Evolutionary conservation across 2,888 invertebrate species (phyloP).

Genomic region (Aspidapion aeneum): DNA sequence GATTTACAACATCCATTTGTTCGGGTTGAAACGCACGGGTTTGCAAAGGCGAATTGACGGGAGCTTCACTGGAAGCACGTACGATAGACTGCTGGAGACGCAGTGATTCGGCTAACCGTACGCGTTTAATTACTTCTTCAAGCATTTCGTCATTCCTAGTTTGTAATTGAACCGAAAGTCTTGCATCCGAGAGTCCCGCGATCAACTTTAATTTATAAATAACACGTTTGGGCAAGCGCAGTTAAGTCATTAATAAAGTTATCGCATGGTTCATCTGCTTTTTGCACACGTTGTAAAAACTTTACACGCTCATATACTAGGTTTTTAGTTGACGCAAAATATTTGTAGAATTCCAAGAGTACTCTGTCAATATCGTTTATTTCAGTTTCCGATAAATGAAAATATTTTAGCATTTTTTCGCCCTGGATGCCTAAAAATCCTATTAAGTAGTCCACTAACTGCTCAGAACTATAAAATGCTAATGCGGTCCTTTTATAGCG

Average conservation of each 20-base stretch:
- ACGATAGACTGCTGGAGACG: neutral
- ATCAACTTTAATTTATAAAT: neutral
- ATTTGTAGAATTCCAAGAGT: neutral
- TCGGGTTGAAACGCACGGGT: too few species aligned
- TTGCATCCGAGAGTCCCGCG: neutral
- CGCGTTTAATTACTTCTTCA: neutral
- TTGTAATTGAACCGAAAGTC: neutral
- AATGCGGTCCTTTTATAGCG: neutral
- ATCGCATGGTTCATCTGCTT: neutral
- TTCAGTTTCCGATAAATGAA: neutral
- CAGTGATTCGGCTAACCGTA: neutral
- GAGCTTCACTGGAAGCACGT: too few species aligned
- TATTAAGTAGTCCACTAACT: neutral
- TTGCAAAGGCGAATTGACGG: too few species aligned
- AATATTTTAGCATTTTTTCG: neutral
- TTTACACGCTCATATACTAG: neutral
- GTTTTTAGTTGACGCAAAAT: too few species aligned
- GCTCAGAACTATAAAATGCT: neutral
- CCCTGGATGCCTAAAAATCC: neutral
- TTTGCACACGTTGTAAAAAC: neutral
- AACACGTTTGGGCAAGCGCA: neutral
- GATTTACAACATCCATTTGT: too few species aligned
- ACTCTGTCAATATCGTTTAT: neutral
- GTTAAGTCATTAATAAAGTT: neutral
- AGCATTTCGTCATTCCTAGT: neutral